phyloP scores from a whole-genome alignment of 2,113 vertebrate species.

The Neolamprologus fasciatus region DNA sequence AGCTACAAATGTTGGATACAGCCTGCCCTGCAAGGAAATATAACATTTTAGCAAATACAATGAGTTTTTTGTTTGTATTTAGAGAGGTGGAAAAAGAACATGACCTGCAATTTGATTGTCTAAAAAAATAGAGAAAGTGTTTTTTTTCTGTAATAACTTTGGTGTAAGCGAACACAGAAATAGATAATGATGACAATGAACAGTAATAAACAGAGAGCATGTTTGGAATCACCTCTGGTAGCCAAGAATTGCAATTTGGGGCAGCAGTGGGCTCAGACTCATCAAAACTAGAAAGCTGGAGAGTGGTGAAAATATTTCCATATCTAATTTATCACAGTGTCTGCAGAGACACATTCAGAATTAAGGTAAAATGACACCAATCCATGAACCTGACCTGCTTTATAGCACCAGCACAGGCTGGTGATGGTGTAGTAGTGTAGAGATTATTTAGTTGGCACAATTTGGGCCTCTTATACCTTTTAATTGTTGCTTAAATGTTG shows the following conservation, averaged over 20 bases:
- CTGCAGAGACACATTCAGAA: not conserved
- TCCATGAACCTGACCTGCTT: not conserved
- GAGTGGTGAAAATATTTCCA: not conserved
- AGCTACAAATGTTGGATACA: not conserved
- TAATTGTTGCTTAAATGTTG: not conserved
- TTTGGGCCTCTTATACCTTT: not conserved
- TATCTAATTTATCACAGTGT: not conserved
- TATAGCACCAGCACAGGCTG: not conserved
- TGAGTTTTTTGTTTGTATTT: not conserved
- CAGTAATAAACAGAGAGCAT: not conserved
- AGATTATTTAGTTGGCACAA: not conserved
- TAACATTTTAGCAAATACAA: not conserved
- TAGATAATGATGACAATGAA: not conserved
- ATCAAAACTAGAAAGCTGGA: not conserved
- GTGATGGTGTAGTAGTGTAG: not conserved
- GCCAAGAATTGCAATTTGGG: not conserved
- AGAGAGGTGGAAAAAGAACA: not conserved
- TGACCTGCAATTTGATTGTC: not conserved
- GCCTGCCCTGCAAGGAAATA: not conserved
- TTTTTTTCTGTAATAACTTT: not conserved
- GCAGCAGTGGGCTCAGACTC: not conserved
- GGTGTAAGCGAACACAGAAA: not conserved
- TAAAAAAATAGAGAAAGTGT: not conserved
- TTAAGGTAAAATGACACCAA: not conserved
- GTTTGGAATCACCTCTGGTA: not conserved